Percentiles rank a stretch among this genome's conserved stretches.
Evolutionary conservation across 2,113 vertebrate species (phyloP).

Genomic region (Centropus bengalensis): DNA sequence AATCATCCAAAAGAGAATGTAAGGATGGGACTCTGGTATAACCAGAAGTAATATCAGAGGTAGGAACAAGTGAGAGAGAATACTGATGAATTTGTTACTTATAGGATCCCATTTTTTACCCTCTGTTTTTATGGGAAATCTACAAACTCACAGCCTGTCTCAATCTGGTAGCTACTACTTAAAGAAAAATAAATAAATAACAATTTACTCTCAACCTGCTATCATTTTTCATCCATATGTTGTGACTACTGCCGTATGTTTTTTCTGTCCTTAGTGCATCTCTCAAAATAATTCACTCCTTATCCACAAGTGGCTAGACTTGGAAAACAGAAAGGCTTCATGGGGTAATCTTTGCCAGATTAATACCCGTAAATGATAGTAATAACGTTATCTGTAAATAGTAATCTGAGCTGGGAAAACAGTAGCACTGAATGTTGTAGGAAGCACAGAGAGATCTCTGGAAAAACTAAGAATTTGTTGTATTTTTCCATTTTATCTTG

Average conservation of each 20-base stretch:
- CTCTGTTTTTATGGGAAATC: background rate
- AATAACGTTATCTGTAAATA: background rate
- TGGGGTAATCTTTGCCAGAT: background rate
- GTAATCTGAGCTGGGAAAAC: background rate
- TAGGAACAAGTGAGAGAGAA: background rate
- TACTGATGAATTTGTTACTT: background rate
- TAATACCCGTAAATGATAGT: background rate
- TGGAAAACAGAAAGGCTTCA: background rate
- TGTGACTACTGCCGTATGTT: background rate
- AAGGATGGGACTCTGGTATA: background rate
- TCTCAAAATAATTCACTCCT: conserved; percentile 3
- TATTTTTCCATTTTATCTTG: conserved; percentile 57
- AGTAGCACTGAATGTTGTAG: background rate
- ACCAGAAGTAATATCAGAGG: background rate
- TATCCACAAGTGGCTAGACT: background rate
- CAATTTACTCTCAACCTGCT: background rate
- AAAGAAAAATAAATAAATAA: background rate
- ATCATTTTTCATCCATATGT: conserved; percentile 4
- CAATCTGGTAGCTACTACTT: background rate
- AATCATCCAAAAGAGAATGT: background rate
- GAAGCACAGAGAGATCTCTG: background rate
- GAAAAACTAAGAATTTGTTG: conserved; percentile 37
- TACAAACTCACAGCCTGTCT: background rate
- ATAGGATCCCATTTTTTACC: background rate
- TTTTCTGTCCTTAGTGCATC: background rate